Evolutionary conservation across 2,797 vertebrate species (phyloP), one percentile per base, ranked within the genome.

Genomic region (Myotis vivesi): DNA sequence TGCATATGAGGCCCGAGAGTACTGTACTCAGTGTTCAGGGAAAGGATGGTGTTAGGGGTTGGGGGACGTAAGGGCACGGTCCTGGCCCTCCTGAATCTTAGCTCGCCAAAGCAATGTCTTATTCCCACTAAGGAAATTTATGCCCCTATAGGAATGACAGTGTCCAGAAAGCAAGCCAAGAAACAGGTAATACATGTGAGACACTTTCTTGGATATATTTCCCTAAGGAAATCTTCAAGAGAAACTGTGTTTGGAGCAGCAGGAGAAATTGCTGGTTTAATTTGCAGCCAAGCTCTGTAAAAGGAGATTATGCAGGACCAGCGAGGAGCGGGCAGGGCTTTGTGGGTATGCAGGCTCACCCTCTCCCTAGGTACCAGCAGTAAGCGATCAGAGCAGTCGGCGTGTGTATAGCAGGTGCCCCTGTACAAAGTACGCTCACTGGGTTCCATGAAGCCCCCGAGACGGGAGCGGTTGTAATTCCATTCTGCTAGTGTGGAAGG

Each of bases 231-330:
- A 36, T 44, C n/a, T 44, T 83, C 23, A n/a, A 89, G 62, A 51
- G 73, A 57, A 51, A 4, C 33, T 33, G 3, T 55, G 36, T 68
- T 92, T 62, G 46, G n/a, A 87, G 15, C 77, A 94, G 51, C 22
- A 92, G 69, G 80, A 86, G 64, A 83, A 75, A 62, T 66, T 28
- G 49, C 28, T 71, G 19, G 44, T 44, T 44, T 77, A 75, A 77
- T 85, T 55, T 73, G 44, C 22, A 84, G 5, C 33, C 33, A n/a
- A 59, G 44, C 17, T 84, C 68, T 69, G 20, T 83, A 59, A 79
- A 36, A 71, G 59, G 77, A 88, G 62, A 73, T 23, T 1, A 19
- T 19, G 3, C 0, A 64, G 49, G 57, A 79, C 57, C 59, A 6
- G 44, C 84, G 68, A 82, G 51, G 68, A 68, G 0, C 7, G 38